phyloP scores from a whole-genome alignment of 2,113 vertebrate species.

The Channa maculata region DNA sequence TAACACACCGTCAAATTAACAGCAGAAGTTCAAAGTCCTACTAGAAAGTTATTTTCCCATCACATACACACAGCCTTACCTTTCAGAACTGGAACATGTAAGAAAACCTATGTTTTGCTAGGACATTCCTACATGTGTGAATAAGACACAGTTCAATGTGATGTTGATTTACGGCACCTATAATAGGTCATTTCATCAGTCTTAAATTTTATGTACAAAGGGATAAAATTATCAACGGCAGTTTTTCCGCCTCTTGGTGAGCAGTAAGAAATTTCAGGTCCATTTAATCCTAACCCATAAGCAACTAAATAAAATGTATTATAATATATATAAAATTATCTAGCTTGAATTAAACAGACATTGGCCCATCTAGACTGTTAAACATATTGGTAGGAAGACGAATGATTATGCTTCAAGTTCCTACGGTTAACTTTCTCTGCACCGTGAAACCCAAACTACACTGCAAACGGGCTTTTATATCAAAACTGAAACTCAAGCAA shows the following conservation, averaged over 20 bases:
- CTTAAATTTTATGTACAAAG: neutral
- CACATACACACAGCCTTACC: constrained; percentile 60
- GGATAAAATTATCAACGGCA: constrained; percentile 9
- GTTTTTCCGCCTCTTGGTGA: constrained; percentile 53
- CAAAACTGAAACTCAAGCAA: neutral
- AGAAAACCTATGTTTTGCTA: constrained; percentile 39
- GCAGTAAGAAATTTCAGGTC: no score
- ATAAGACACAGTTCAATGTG: neutral
- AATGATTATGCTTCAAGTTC: constrained; percentile 14
- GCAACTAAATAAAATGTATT: no score
- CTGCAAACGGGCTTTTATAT: constrained; percentile 55
- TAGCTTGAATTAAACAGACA: no score
- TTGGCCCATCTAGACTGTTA: no score
- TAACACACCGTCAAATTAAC: neutral
- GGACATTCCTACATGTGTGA: constrained; percentile 30
- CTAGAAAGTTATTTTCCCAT: neutral
- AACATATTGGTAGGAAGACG: neutral
- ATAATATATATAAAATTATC: no score
- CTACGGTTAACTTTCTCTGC: constrained; percentile 28
- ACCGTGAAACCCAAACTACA: constrained; percentile 63
- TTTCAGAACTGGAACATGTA: constrained; percentile 25
- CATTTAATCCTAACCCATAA: no score
- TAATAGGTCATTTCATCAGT: neutral
- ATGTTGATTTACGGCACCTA: neutral
- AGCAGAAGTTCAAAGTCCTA: neutral